Evolutionary conservation across 2,797 vertebrate species (phyloP), one percentile per base, ranked within the genome.

Genomic region (Platyrinchus mystaceus): DNA sequence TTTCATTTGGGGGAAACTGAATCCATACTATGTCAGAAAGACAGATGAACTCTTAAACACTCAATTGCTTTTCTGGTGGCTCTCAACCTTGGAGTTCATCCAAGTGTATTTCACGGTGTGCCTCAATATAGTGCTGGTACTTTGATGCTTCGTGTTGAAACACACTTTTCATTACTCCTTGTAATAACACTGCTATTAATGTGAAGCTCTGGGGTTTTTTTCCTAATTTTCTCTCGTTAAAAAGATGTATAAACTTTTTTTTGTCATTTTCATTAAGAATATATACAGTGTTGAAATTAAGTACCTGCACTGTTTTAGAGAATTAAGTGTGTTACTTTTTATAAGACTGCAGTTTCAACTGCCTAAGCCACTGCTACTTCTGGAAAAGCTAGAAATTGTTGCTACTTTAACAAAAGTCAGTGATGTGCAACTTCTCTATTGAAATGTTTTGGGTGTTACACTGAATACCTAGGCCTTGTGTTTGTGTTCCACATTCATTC

Each of bases 41-140:
- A 94, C 53, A 86, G 83, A 95, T 88, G 58, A 85, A 74, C 77
- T 87, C 49, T 81, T 95, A 88, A 82, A 87, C 26, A 55, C 43
- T 84, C 50, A 59, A 32, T 91, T 90, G 63, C 37, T 92, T 79
- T 92, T 92, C 70, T 91, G 67, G 58, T 87, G 34, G 5, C 34
- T 90, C 44, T 59, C 50, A 43, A 0, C 87, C 44, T 67, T 92
- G 75, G 78, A 68, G 20, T n/a, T 77, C n/a, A 56, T 82, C 74
- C 84, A 89, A 59, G 46, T 39, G 41, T 89, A 39, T 92, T 95
- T 92, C 32, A 10, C 73, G 30, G 7, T 36, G 17, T 73, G 7
- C 70, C 67, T 95, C 64, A 73, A 36, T 84, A 49, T 28, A 70
- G 44, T 83, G 46, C 36, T 84, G 50, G 7, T 36, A 24, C 46